A percentile compares a stretch with the other conserved stretches of the same genome.
Evolutionary conservation across 2,113 vertebrate species (phyloP).

Genomic region (Mobula birostris): DNA sequence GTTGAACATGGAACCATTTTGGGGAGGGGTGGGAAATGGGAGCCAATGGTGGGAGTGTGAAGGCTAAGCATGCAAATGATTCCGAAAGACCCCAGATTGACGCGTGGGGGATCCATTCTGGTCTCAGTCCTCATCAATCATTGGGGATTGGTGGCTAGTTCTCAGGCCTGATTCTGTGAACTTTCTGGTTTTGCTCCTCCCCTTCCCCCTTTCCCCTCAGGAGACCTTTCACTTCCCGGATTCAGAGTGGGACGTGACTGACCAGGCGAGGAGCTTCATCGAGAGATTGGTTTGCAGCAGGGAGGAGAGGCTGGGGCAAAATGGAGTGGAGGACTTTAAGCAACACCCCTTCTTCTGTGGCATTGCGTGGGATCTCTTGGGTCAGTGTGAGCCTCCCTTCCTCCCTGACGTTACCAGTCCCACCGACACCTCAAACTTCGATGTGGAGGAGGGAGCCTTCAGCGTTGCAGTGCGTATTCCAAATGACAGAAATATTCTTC

Average conservation of each 20-base stretch:
- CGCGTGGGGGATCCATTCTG: no score
- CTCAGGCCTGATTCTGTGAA: neutral
- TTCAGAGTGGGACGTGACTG: slow-evolving; percentile 52
- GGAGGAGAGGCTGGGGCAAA: slow-evolving; percentile 59
- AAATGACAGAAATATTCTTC: no score
- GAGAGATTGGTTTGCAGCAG: slow-evolving; percentile 63
- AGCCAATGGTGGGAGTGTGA: no score
- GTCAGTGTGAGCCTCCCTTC: slow-evolving; percentile 61
- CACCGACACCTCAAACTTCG: slow-evolving; percentile 79
- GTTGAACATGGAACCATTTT: no score
- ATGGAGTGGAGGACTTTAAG: slow-evolving; percentile 62
- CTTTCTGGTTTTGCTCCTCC: neutral
- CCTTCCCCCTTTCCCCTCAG: slow-evolving; percentile 44
- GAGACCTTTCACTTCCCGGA: slow-evolving; percentile 67
- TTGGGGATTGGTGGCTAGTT: no score
- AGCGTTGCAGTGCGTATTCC: neutral
- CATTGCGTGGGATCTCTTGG: slow-evolving; percentile 65
- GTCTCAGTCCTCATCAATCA: no score
- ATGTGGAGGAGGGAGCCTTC: slow-evolving; percentile 64
- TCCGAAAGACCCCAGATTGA: no score
- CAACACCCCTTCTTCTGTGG: slow-evolving; percentile 67
- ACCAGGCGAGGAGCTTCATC: slow-evolving; percentile 61
- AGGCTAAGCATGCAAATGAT: no score
- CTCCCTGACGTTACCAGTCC: slow-evolving; percentile 65
- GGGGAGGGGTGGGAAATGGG: no score